Evolutionary conservation across 2,797 vertebrate genomes (phyloP), one percentile per base, ranked within the genome.

Genomic region (Enteromius treurensis): DNA sequence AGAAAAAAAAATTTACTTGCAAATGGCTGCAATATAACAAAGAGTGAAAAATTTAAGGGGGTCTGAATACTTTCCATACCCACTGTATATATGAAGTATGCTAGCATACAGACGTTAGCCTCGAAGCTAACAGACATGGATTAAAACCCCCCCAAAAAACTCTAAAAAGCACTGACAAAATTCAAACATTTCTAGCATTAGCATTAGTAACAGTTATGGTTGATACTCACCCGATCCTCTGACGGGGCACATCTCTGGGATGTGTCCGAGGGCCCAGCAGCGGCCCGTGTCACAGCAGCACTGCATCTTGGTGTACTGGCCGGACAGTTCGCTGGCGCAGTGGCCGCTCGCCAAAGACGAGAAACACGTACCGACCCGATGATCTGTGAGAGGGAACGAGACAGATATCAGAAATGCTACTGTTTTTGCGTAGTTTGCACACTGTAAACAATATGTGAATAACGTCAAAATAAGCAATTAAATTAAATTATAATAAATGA

Each of bases 211-310:
- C 15, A 5, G n/a, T 26, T 5, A 29, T 8, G 2, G 2, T 45
- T 42, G 55, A 60, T 14, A 91, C 95, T 95, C 88, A 99, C 98
- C 98, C 0, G 97, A 98, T 0, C 98, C 98, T 23, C 96, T 91
- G 70, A 97, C 96, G 0, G 98, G 97, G 79, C 98, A 99, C 96
- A 98, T 97, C 91, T 99, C 98, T 0, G 98, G 97, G 29, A 96
- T 93, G 87, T 95, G 95, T 11, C 95, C 96, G 0, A 95, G 60
- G 23, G 97, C 96, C 98, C 98, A 99, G 92, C 98, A 99, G 83
- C 97, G 96, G 0, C 97, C 97, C 0, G 96, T 94, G 76, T 99
- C 98, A 7, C 98, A 99, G 90, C 98, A 99, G 84, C 98, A 99
- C 82, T 98, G 98, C 91, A 95, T 96, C 91, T 96, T 97, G 45